These are phyloP conservation scores for Subacronicta megacephala DNA, from an alignment of 2,888 invertebrate species.

Conservation along the genomic window DNA sequence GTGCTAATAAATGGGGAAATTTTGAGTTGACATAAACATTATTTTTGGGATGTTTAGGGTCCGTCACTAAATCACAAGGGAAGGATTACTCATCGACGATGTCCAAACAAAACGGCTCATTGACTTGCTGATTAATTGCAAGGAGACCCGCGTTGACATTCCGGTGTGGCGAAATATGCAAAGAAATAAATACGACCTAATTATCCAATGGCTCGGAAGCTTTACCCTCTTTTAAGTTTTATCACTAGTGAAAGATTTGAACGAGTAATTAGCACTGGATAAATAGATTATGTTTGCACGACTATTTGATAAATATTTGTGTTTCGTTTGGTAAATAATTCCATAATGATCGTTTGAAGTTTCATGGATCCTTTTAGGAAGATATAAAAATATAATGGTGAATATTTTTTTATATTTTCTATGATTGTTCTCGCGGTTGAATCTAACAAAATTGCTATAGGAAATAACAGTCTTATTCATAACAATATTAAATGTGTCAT, in stretches of 20 bases:
- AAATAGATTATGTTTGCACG: too few relatives aligned
- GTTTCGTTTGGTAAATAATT: too few relatives aligned
- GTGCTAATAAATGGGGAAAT: constrained; percentile 45
- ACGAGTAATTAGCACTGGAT: too few relatives aligned
- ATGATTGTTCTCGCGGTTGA: background rate
- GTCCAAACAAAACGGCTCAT: constrained; percentile 88
- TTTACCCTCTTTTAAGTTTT: constrained; percentile 10
- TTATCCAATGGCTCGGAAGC: constrained; percentile 52
- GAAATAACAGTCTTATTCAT: too few relatives aligned
- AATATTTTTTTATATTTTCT: too few relatives aligned
- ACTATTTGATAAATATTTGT: too few relatives aligned
- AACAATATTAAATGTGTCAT: too few relatives aligned
- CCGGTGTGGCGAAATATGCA: constrained; percentile 74
- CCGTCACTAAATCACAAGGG: constrained; percentile 76
- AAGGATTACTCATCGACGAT: constrained; percentile 85
- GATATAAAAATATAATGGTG: too few relatives aligned
- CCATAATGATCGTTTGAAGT: too few relatives aligned
- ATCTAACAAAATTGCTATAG: background rate
- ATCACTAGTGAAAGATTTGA: background rate
- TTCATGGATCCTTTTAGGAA: too few relatives aligned
- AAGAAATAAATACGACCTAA: constrained; percentile 61
- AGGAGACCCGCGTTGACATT: constrained; percentile 83
- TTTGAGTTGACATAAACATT: constrained; percentile 59
- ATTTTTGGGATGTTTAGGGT: constrained; percentile 65
- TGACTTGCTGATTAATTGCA: constrained; percentile 88